phyloP scores from a whole-genome alignment of 1,140 invertebrate species.

The Sycophila sp. region DNA sequence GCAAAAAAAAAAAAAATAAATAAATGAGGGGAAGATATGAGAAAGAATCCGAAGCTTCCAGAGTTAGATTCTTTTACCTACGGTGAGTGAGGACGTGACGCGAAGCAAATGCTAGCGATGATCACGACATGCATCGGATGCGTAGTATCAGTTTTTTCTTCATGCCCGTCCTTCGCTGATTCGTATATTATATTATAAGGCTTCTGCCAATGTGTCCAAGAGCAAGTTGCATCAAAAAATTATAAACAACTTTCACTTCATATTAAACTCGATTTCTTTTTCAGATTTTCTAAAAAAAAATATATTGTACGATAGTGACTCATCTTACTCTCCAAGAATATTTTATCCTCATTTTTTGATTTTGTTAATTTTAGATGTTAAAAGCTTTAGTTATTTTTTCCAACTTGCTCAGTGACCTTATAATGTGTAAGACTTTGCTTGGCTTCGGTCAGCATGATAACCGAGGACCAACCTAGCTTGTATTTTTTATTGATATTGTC shows the following conservation, averaged over 20 bases:
- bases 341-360: not conserved
- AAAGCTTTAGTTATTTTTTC: constrained; percentile 27
- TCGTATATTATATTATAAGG: constrained; percentile 9
- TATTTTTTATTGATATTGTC: constrained; percentile 53
- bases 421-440: constrained; percentile 42
- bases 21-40: too few relatives aligned
- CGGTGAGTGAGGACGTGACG: not conserved
- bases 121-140: not conserved
- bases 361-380: too few relatives aligned
- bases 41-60: not conserved
- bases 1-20: constrained; percentile 8
- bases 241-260: too few relatives aligned
- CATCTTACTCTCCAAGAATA: not conserved
- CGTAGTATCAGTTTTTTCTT: not conserved
- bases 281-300: not conserved
- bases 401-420: constrained; percentile 3
- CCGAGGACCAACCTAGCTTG: constrained; percentile 54
- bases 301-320: constrained; percentile 1
- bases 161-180: not conserved
- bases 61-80: not conserved
- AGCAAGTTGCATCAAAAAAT: too few relatives aligned
- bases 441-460: constrained; percentile 54
- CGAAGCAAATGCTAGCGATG: too few relatives aligned
- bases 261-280: too few relatives aligned
- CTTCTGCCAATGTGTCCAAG: not conserved